Conservation (phyloP, 1,140 invertebrate genomes). For the Microplitis mediator region DNA sequence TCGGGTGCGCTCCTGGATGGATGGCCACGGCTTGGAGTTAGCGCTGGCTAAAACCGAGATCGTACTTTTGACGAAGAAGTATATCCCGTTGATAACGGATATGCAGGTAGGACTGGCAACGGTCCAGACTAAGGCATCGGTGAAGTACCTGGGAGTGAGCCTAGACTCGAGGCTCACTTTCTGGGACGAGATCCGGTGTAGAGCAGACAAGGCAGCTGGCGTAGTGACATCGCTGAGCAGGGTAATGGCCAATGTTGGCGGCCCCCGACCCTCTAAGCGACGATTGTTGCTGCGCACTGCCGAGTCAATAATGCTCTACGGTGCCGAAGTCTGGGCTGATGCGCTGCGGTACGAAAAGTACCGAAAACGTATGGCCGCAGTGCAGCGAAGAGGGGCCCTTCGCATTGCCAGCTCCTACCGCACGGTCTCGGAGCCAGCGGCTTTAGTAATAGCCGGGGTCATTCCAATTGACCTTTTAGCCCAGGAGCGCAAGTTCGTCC, state of each 20-base stretch:
- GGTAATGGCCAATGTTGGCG: constrained; percentile 36
- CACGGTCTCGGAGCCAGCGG: too few relatives aligned
- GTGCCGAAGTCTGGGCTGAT: too few relatives aligned
- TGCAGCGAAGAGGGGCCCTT: too few relatives aligned
- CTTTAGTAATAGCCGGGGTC: too few relatives aligned
- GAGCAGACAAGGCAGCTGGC: background rate
- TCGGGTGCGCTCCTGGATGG: constrained; percentile 29
- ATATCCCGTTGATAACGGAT: background rate
- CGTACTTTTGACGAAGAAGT: background rate
- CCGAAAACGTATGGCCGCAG: too few relatives aligned
- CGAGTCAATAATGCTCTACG: too few relatives aligned
- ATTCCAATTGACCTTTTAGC: too few relatives aligned
- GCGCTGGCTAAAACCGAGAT: background rate
- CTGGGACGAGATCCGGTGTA: constrained; percentile 26
- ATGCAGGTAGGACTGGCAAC: background rate
- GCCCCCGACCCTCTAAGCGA: constrained; percentile 31
- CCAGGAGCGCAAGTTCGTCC: too few relatives aligned
- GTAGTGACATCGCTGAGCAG: constrained; percentile 9
- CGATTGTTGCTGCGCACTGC: constrained; percentile 20
- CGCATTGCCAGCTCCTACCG: too few relatives aligned
- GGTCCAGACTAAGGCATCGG: constrained; percentile 11
- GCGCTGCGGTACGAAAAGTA: too few relatives aligned
- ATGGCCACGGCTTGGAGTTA: constrained; percentile 7
- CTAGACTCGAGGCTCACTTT: constrained; percentile 30
- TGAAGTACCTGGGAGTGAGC: constrained; percentile 36